phyloP scores from a whole-genome alignment of 2,113 vertebrate genomes.

The Microtus oregoni region DNA sequence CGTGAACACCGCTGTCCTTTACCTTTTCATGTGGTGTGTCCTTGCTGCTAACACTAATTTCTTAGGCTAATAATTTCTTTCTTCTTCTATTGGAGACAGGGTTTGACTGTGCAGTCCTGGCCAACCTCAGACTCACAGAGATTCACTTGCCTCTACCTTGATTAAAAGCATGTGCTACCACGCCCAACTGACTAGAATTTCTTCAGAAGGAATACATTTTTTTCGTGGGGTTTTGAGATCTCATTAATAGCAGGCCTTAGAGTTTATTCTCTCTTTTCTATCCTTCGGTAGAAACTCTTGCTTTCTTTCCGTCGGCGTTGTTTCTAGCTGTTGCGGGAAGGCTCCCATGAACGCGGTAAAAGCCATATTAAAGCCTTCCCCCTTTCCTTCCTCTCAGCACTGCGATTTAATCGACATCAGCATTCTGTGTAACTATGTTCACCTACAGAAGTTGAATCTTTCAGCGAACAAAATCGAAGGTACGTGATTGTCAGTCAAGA shows the following conservation, averaged over 20 bases:
- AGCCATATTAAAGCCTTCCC: slow-evolving; percentile 44
- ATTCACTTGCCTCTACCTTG: background rate
- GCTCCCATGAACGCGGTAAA: background rate
- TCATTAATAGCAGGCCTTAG: background rate
- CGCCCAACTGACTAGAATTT: background rate
- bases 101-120: background rate
- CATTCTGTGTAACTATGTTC: slow-evolving; percentile 89
- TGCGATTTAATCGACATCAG: slow-evolving; percentile 88
- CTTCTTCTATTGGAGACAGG: background rate
- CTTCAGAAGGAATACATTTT: slow-evolving; percentile 8
- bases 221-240: background rate
- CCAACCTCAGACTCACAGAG: background rate
- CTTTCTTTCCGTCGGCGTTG: background rate
- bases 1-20: slow-evolving; percentile 43
- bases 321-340: background rate
- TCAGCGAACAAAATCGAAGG: slow-evolving; percentile 94
- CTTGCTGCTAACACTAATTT: slow-evolving; percentile 61
- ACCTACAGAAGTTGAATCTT: slow-evolving; percentile 95
- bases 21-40: slow-evolving; percentile 21
- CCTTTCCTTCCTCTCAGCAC: slow-evolving; percentile 85
- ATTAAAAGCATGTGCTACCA: background rate
- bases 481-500: slow-evolving; percentile 80
- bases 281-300: slow-evolving; percentile 6
- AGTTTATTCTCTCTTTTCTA: background rate
- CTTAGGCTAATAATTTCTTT: background rate